These are phyloP conservation scores for Oscheius sp. DNA, from an alignment of 2,888 invertebrate genomes.

Conservation along the genomic window DNA sequence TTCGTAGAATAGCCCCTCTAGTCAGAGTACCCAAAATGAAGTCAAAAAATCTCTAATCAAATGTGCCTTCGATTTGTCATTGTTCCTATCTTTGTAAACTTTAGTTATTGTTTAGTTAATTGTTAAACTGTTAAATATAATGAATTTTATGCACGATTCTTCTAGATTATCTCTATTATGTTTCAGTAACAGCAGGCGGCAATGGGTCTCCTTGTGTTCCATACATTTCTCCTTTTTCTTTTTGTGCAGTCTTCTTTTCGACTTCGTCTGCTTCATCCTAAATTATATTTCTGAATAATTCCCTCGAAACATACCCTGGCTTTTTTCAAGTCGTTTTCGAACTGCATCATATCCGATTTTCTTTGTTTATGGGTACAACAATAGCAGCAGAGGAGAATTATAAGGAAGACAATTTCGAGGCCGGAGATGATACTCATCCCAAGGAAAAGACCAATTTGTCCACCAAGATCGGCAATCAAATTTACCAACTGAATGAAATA, in stretches of 20 bases:
- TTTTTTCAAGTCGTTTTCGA: slow-evolving; percentile 41
- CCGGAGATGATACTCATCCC: slow-evolving; percentile 65
- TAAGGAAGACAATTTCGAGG: slow-evolving; percentile 50
- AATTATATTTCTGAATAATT: background rate
- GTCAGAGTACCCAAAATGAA: slow-evolving; percentile 23
- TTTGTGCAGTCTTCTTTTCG: slow-evolving; percentile 7
- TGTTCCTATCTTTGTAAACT: background rate
- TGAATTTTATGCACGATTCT: too few species aligned
- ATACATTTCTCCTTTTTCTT: slow-evolving; percentile 8
- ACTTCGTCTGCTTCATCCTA: slow-evolving; percentile 22
- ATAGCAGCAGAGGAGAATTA: slow-evolving; percentile 51
- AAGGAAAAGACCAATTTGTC: slow-evolving; percentile 74
- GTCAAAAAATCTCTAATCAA: slow-evolving; percentile 25
- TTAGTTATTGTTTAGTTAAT: too few species aligned
- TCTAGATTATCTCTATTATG: background rate
- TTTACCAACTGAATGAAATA: slow-evolving; percentile 70
- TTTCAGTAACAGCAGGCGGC: slow-evolving; percentile 15
- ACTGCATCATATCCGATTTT: slow-evolving; percentile 44
- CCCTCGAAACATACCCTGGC: background rate
- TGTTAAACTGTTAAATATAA: too few species aligned
- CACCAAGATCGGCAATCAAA: slow-evolving; percentile 74
- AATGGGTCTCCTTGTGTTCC: slow-evolving; percentile 11
- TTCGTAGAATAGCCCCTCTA: slow-evolving; percentile 54
- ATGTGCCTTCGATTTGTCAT: slow-evolving; percentile 7
- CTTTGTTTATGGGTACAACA: slow-evolving; percentile 54